phyloP scores from a whole-genome alignment of 2,888 invertebrate species.

The Xestia ashworthii region DNA sequence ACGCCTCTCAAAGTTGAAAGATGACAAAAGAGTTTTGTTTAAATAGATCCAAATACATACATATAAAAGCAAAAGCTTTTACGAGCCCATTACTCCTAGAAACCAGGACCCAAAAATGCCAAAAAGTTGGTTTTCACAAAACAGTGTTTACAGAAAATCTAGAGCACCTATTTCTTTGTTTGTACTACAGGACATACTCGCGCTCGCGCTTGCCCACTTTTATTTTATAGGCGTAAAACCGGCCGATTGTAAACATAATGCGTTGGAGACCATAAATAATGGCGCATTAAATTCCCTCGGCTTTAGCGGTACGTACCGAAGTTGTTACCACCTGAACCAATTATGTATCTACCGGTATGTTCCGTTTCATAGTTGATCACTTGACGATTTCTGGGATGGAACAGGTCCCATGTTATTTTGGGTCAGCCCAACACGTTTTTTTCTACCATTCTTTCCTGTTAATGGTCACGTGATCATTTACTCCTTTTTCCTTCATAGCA shows the following conservation, averaged over 20 bases:
- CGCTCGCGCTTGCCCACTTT: slow-evolving; percentile 54
- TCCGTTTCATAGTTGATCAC: slow-evolving; percentile 39
- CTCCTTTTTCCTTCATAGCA: too few relatives aligned
- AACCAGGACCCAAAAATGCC: not conserved
- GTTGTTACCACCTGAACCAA: slow-evolving; percentile 82
- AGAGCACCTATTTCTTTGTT: slow-evolving; percentile 27
- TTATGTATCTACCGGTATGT: slow-evolving; percentile 67
- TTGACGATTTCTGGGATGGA: slow-evolving; percentile 11
- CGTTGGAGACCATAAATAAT: slow-evolving; percentile 69
- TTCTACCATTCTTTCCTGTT: too few relatives aligned
- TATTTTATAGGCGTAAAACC: slow-evolving; percentile 60
- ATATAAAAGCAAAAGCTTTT: not conserved
- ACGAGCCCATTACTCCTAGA: slow-evolving; percentile 2
- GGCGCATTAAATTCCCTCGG: slow-evolving; percentile 69
- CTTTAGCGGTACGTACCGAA: slow-evolving; percentile 69
- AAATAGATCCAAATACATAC: not conserved
- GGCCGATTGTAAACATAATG: slow-evolving; percentile 65
- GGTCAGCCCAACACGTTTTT: too few relatives aligned
- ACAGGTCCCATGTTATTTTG: not conserved
- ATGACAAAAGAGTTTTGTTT: not conserved
- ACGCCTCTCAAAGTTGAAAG: not conserved
- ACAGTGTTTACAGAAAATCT: slow-evolving; percentile 29
- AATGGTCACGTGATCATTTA: too few relatives aligned
- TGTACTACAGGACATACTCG: slow-evolving; percentile 24
- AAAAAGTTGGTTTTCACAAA: slow-evolving; percentile 3